A percentile compares a stretch with the other conserved stretches of the same genome.
Evolutionary conservation across 2,888 invertebrate species (phyloP).

Genomic region (Steromphala cineraria): DNA sequence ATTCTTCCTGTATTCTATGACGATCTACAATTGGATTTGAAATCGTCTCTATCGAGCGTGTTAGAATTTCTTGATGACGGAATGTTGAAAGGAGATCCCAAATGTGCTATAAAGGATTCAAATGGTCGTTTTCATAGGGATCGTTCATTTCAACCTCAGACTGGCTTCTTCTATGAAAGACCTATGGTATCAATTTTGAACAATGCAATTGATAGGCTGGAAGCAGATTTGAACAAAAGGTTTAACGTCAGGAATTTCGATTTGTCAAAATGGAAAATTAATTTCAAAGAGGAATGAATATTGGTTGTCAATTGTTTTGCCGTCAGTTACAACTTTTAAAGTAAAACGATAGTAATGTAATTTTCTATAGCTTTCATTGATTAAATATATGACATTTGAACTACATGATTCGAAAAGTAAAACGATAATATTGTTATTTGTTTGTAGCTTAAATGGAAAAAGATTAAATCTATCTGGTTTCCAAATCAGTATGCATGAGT

Average conservation of each 20-base stretch:
- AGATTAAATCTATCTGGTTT: too few relatives aligned
- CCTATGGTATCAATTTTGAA: neutral
- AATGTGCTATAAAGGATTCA: neutral
- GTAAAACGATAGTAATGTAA: too few relatives aligned
- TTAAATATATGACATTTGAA: too few relatives aligned
- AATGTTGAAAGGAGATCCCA: neutral
- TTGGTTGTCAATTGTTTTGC: too few relatives aligned
- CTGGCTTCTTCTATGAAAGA: neutral
- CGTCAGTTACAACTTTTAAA: too few relatives aligned
- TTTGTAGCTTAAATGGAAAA: too few relatives aligned
- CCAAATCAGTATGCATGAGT: too few relatives aligned
- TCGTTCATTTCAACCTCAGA: neutral
- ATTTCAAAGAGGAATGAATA: too few relatives aligned
- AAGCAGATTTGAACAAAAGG: neutral
- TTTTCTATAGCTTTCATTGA: too few relatives aligned
- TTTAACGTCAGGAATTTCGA: neutral
- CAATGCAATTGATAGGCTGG: neutral
- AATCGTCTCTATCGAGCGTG: neutral
- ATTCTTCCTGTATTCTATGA: neutral
- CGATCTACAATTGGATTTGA: neutral
- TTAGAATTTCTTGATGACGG: neutral
- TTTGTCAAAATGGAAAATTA: neutral
- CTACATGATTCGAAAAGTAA: too few relatives aligned
- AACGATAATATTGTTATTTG: too few relatives aligned
- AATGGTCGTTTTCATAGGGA: neutral